Evolutionary conservation across 64 coral and sea anemone species (phyloP).

Genomic region (Stichodactyla helianthus): DNA sequence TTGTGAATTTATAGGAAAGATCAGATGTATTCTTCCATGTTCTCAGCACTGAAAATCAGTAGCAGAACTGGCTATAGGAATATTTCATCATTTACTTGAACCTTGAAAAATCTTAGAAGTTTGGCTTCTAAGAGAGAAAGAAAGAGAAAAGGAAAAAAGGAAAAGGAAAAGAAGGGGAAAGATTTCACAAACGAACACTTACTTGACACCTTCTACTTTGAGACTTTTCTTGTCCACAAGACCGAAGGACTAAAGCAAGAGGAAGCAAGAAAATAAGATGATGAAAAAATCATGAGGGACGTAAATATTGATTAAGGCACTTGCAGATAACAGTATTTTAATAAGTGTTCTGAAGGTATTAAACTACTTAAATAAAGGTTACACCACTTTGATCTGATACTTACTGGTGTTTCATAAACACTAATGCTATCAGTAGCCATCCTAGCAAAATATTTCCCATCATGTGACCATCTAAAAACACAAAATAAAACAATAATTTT

Average conservation of each 20-base stretch:
- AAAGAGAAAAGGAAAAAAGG: not conserved
- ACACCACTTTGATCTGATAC: not conserved
- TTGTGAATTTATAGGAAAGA: not conserved
- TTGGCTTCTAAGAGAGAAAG: not conserved
- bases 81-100: constrained; percentile 41
- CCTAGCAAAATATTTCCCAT: constrained; percentile 84
- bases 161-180: not conserved
- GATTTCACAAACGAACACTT: constrained; percentile 6
- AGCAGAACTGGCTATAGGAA: constrained; percentile 89
- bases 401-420: constrained; percentile 94
- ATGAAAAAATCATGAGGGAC: not conserved
- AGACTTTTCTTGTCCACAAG: constrained; percentile 94
- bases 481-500: not conserved
- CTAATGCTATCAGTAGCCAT: constrained; percentile 88
- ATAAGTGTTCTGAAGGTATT: too few relatives aligned
- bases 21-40: constrained; percentile 43
- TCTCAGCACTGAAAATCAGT: constrained; percentile 73
- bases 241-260: constrained; percentile 81
- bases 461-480: constrained; percentile 69
- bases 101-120: not conserved
- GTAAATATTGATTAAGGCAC: not conserved
- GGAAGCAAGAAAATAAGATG: not conserved
- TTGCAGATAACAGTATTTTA: too few relatives aligned
- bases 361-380: too few relatives aligned
- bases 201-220: constrained; percentile 91